Evolutionary conservation across 1,140 invertebrate genomes (phyloP), one percentile per base, ranked within the genome.

Genomic region (Pinna nobilis): DNA sequence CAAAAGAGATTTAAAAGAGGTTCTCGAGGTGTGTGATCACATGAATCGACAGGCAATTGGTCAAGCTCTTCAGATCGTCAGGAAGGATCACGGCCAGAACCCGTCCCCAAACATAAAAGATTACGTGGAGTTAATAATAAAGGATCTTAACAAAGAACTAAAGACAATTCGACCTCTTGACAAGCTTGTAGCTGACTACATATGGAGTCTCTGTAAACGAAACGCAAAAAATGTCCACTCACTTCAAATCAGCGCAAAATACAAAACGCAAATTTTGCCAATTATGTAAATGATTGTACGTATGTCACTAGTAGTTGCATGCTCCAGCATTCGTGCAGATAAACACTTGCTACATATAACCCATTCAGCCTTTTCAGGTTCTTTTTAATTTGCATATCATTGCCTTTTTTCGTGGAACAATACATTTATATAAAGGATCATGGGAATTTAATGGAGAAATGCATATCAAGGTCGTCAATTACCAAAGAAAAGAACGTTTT

Each of bases 31-130:
- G 25, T 81, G 72, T 39, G 37, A 64, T 23, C 77, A 76, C 59
- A 83, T 84, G 81, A 70, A 69, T 9, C 44, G 71, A 11, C 25
- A 44, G 11, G 64, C 74, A 47, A 47, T 84, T 2, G 66, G 66
- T n/a, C 78, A 82, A 20, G 73, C 79, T 20, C 35, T 74, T 20
- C 41, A 68, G 5, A 66, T 79, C 6, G 70, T 81, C n/a, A 80
- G 70, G 28, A 76, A 77, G 18, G 76, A 76, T 57, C 76, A 76
- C 53, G 37, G 33, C 25, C 63, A 59, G 57, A 57, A 66, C n/a
- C 63, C 70, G 0, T 65, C 77, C 13, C 55, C 72, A 25, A 65
- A 70, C 25, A 60, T 74, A 2, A 75, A 70, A 65, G 63, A 50
- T 25, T 77, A 79, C 15, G 61, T 74, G 9, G 49, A 63, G 13